Evolutionary conservation across 2,797 vertebrate species (phyloP).

Genomic region (Kryptopterus vitreolus): DNA sequence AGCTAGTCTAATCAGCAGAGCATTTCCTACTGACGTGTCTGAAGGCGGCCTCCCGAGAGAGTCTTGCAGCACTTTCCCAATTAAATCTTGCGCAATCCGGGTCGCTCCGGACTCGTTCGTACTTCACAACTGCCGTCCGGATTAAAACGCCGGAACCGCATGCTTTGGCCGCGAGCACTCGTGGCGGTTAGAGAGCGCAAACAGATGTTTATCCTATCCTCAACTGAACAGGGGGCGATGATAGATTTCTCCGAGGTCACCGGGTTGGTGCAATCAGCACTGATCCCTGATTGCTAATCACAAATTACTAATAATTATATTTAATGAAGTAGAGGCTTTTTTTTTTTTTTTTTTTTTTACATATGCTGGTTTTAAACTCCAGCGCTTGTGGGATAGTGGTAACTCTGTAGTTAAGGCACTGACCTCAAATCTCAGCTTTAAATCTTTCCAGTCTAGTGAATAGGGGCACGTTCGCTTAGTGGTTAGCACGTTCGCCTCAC

Average conservation of each 20-base stretch:
- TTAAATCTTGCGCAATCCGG: constrained; percentile 49
- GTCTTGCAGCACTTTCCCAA: constrained; percentile 43
- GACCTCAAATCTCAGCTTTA: no score
- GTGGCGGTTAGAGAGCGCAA: constrained; percentile 45
- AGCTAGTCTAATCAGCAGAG: constrained; percentile 41
- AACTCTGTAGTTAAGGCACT: no score
- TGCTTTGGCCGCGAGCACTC: constrained; percentile 38
- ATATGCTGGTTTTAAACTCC: background rate
- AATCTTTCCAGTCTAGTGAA: no score
- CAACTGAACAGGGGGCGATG: constrained; percentile 31
- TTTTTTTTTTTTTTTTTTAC: no score
- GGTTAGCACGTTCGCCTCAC: no score
- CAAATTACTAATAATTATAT: background rate
- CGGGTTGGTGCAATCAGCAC: constrained; percentile 14
- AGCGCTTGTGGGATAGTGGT: no score
- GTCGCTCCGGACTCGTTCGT: constrained; percentile 43
- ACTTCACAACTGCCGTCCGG: constrained; percentile 37
- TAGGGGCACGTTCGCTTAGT: no score
- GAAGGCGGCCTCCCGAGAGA: constrained; percentile 43
- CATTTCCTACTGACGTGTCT: constrained; percentile 45
- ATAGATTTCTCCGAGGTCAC: background rate
- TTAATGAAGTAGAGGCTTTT: background rate
- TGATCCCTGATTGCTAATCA: constrained; percentile 14
- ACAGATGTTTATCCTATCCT: constrained; percentile 52
- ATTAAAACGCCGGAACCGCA: constrained; percentile 25